Evolutionary conservation across 1,140 invertebrate species (phyloP), one percentile per base, ranked within the genome.

Genomic region (Vollenhovia emeryi): DNA sequence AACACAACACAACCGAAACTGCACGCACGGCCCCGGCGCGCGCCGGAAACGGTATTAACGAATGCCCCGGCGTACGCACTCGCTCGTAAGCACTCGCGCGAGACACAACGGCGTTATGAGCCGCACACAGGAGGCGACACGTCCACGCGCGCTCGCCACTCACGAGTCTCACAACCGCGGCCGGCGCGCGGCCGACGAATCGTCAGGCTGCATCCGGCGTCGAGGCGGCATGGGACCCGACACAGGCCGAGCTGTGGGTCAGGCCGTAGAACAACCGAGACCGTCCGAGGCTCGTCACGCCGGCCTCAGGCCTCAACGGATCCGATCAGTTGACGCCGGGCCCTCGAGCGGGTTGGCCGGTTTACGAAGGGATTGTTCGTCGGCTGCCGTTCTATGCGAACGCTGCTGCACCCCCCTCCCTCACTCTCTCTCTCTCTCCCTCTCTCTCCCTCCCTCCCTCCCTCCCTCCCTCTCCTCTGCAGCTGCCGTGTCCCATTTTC

Each of bases 41-140:
- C 87, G 87, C 87, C 87, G 87, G 87, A 89, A 89, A 76, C 55
- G 84, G 55, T 76, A 80, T 89, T 75, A 87, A 82, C 87, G 66
- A 85, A 75, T 43, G 75, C 85, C 45, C 52, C 62, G 48, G 50
- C 55, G 30, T 57, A 62, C 71, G 48, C 45, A 48, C 73, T 52
- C 74, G 24, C 27, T 75, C 79, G 73, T 88, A 89, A 84, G 86
- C 82, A 45, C 68, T 84, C 80, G 80, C 71, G 80, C 80, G 80
- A 52, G 69, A 87, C 71, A 82, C 64, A 80, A 71, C 73, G 64
- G 50, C 66, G 50, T 82, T 82, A 82, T 73, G 78, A 57, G 66
- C 36, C 36, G 78, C 66, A 33, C 78, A 82, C 50, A 82, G 50
- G 78, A 82, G 78, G 78, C 64, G 78, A 80, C 78, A 33, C 78